phyloP scores from a whole-genome alignment of 2,797 vertebrate species.

The Macroramphosus scolopax region DNA sequence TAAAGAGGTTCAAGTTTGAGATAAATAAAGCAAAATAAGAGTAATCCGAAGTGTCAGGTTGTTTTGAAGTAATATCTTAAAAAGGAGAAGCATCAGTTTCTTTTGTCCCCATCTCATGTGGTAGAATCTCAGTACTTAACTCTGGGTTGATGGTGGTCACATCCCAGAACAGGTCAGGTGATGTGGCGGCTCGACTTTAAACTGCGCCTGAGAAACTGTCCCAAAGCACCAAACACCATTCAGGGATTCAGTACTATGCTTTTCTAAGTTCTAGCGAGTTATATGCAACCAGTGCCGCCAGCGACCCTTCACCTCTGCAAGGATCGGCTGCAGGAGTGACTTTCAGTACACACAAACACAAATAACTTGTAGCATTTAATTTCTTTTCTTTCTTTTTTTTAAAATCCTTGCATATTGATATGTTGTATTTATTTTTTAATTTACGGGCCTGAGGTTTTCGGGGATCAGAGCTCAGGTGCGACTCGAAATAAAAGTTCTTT shows the following conservation, averaged over 20 bases:
- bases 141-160: no score
- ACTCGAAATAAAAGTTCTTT: slow-evolving; percentile 47
- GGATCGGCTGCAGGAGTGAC: slow-evolving; percentile 70
- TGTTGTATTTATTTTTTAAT: slow-evolving; percentile 76
- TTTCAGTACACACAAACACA: slow-evolving; percentile 58
- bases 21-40: no score
- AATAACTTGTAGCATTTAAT: slow-evolving; percentile 76
- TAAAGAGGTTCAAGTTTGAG: no score
- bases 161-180: no score
- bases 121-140: no score
- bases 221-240: slow-evolving; percentile 72
- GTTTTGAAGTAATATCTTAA: no score
- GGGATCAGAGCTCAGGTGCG: slow-evolving; percentile 65
- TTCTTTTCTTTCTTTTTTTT: slow-evolving; percentile 32
- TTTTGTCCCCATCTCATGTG: no score
- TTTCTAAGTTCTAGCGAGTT: slow-evolving; percentile 78
- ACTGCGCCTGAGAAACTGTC: slow-evolving; percentile 51
- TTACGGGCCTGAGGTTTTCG: slow-evolving; percentile 65
- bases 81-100: no score
- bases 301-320: slow-evolving; percentile 61
- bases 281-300: slow-evolving; percentile 81
- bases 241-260: slow-evolving; percentile 85
- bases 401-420: slow-evolving; percentile 68
- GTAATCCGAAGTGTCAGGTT: no score
- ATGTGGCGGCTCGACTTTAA: slow-evolving; percentile 19